Evolutionary conservation across 1,140 invertebrate genomes (phyloP), one percentile per base, ranked within the genome.

Genomic region (Eubasilissa regina): DNA sequence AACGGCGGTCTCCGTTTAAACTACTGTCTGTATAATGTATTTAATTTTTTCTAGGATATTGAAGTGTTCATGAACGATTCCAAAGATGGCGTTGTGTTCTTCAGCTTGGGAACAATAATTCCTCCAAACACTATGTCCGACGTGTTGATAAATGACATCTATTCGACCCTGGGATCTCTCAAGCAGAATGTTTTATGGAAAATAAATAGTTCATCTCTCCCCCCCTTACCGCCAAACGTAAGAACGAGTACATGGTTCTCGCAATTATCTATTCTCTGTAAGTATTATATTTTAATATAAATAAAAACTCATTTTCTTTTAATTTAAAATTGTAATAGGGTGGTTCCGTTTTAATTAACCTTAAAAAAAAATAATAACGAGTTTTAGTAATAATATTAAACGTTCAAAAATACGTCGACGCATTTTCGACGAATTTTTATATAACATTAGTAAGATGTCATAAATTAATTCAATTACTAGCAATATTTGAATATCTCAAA

Each of bases 161-260:
- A 91, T 19, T 85, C 90, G 79, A 89, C 89, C 21, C 91, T 93
- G 75, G 85, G 88, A 48, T 86, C 89, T 78, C 84, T 94, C 3
- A 90, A 91, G 83, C 90, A 92, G 85, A 90, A 88, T 86, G 90
- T 93, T 75, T 80, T 94, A 19, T 93, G 92, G 92, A 93, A 93
- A 87, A 91, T 91, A 77, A 85, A 87, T 58, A 86, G 86, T 60
- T 88, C 87, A 51, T 86, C 85, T 45, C 84, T 88, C 75, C 82
- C 86, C 0, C 83, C 87, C 44, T 51, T 90, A 77, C 89, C 92
- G 9, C 35, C 84, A 35, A 93, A 93, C 85, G 89, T 94, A 35
- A 90, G 90, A 85, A 89, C 92, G 43, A 84, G 89, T 64, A 88
- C 91, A 81, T 95, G 93, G 94, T 87, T 93, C 80, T 93, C 94